phyloP scores from a whole-genome alignment of 2,888 invertebrate genomes.

The Malacosoma neustria region DNA sequence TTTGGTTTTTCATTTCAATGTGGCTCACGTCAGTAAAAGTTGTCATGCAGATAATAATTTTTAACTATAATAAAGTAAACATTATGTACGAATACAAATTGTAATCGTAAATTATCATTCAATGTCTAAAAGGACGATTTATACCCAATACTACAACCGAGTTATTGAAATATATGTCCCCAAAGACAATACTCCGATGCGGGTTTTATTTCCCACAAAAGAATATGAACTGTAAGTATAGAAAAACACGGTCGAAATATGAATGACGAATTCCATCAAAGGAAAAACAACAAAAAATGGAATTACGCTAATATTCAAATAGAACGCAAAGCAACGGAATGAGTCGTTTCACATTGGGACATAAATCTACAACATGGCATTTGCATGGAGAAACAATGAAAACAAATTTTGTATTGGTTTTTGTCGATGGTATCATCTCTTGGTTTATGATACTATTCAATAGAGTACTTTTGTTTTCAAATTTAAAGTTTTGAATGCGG shows the following conservation, averaged over 20 bases:
- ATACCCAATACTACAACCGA: conserved; percentile 51
- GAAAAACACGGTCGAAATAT: conserved; percentile 27
- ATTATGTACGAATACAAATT: conserved; percentile 47
- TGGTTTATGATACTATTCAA: no score
- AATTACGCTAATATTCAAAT: conserved; percentile 51
- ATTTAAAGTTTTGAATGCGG: no score
- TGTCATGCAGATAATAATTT: conserved; percentile 18
- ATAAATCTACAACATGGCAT: conserved; percentile 57
- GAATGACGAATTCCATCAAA: conserved; percentile 17
- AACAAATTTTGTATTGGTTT: conserved; percentile 26
- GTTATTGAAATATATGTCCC: conserved; percentile 71
- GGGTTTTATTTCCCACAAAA: conserved; percentile 20
- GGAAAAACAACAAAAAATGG: conserved; percentile 49
- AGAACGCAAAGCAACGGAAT: conserved; percentile 53
- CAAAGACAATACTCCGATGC: conserved; percentile 47
- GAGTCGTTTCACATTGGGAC: conserved; percentile 52
- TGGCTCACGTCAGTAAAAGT: no score
- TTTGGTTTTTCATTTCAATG: no score
- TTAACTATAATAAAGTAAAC: conserved; percentile 30
- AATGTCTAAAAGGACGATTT: conserved; percentile 64
- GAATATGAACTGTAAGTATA: conserved; percentile 32
- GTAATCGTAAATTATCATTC: conserved; percentile 54
- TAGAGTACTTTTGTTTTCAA: no score
- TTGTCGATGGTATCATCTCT: conserved; percentile 7
- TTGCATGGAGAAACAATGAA: conserved; percentile 40